These are phyloP conservation scores for Charina bottae DNA, from an alignment of 2,113 vertebrate genomes.

Conservation along the genomic window DNA sequence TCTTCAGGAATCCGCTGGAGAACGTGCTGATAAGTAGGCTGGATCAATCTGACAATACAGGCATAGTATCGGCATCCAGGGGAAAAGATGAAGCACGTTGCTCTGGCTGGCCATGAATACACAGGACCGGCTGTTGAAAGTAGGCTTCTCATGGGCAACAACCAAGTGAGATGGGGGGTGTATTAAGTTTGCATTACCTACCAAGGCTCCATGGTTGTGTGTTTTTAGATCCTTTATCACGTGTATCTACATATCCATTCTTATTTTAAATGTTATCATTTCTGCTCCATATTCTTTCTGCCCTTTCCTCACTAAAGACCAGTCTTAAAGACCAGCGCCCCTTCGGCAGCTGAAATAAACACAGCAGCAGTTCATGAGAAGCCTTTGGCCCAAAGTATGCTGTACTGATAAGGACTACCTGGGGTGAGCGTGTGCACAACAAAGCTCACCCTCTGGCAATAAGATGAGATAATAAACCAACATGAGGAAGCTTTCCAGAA, in stretches of 20 bases:
- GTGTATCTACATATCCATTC: not conserved
- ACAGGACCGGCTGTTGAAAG: not conserved
- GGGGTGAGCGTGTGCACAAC: not conserved
- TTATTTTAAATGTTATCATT: not conserved
- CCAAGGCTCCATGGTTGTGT: no score
- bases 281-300: not conserved
- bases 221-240: not conserved
- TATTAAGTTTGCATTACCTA: no score
- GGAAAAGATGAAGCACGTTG: not conserved
- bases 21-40: not conserved
- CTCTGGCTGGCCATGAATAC: not conserved
- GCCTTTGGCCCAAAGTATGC: not conserved
- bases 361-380: no score
- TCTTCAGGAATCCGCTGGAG: not conserved
- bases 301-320: not conserved
- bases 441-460: not conserved
- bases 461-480: not conserved
- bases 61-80: no score
- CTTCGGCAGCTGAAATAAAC: not conserved
- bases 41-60: not conserved
- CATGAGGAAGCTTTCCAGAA: no score
- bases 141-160: not conserved
- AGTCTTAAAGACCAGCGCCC: no score
- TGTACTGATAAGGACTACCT: not conserved
- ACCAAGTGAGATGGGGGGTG: no score